Percentiles rank a stretch among this genome's conserved stretches.
These are phyloP conservation scores for Notarius lentiginosus DNA, from an alignment of 2,113 vertebrate genomes.

Conservation along the genomic window DNA sequence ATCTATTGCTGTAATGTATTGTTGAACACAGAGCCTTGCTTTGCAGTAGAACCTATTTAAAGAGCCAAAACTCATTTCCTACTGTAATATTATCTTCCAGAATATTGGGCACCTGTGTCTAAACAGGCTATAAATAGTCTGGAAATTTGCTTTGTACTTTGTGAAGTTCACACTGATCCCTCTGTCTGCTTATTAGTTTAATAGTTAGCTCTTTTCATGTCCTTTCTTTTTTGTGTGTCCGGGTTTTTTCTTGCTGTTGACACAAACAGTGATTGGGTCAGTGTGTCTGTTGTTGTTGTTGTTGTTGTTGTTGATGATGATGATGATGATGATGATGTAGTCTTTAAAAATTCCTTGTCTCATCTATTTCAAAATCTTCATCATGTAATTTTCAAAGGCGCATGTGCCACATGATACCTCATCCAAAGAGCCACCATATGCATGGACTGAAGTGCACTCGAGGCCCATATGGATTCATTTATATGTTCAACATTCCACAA, in stretches of 20 bases:
- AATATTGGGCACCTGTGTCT: conserved; percentile 24
- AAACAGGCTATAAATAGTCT: conserved; percentile 21
- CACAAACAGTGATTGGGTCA: background rate
- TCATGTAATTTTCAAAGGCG: background rate
- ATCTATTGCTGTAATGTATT: background rate
- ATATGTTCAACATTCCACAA: background rate
- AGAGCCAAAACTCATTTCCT: conserved; percentile 1
- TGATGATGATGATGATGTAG: too few species aligned
- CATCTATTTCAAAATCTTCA: background rate
- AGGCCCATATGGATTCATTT: background rate
- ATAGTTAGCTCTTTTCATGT: background rate
- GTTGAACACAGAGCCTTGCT: background rate
- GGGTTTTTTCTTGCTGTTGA: background rate
- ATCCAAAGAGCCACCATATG: background rate
- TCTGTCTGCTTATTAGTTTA: background rate
- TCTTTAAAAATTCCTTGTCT: background rate
- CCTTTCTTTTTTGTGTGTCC: background rate
- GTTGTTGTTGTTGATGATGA: too few species aligned
- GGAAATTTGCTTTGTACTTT: background rate
- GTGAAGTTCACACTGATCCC: background rate
- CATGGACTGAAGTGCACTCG: background rate
- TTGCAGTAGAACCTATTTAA: background rate
- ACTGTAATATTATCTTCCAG: conserved; percentile 12
- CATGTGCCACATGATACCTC: too few species aligned
- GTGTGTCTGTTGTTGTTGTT: background rate